Evolutionary conservation across 2,113 vertebrate genomes (phyloP).

Genomic region (Tiliqua scincoides): DNA sequence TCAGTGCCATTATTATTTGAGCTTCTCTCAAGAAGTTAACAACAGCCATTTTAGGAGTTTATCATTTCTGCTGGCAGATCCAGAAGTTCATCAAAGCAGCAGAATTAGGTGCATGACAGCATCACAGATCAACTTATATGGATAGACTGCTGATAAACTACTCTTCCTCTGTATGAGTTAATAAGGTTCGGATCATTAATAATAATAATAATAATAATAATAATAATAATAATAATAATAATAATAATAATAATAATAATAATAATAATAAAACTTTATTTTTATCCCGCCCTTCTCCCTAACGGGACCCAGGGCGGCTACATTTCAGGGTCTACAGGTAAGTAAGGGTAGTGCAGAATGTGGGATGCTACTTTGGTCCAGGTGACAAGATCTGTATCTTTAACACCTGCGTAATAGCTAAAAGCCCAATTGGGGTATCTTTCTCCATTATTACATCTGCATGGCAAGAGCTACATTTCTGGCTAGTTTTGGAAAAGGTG

Average conservation of each 20-base stretch:
- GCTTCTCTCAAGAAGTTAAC: constrained; percentile 30
- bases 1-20: constrained; percentile 10
- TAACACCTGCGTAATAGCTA: no score
- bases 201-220: no score
- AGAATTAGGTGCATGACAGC: constrained; percentile 26
- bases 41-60: constrained; percentile 25
- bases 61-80: constrained; percentile 44
- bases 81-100: constrained; percentile 13
- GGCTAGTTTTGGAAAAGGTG: background rate
- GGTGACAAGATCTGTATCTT: no score
- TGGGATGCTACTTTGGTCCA: no score
- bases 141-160: constrained; percentile 35
- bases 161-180: constrained; percentile 45
- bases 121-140: background rate
- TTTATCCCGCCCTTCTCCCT: no score
- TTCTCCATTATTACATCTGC: background rate
- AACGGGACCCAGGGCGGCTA: no score
- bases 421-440: background rate
- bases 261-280: no score
- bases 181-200: background rate
- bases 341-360: background rate
- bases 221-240: no score
- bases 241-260: no score
- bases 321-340: background rate
- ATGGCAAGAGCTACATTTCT: background rate